phyloP scores from a whole-genome alignment of 2,797 vertebrate genomes.

The Pelochelys cantorii region DNA sequence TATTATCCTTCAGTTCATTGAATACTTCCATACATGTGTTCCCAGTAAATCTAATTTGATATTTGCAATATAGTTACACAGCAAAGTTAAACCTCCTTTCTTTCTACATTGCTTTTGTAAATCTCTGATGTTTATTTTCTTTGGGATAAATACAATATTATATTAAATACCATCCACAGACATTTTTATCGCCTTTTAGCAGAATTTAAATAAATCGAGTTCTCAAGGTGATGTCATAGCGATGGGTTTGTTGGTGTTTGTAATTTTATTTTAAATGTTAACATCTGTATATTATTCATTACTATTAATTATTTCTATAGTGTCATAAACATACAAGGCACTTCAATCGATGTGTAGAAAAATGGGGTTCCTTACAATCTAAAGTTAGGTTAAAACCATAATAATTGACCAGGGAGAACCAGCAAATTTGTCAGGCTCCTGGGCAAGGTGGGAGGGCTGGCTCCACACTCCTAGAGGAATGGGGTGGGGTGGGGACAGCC shows the following conservation, averaged over 20 bases:
- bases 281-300: slow-evolving; percentile 31
- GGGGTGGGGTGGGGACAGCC: too few species aligned
- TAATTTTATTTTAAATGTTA: slow-evolving; percentile 34
- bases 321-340: not conserved
- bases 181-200: slow-evolving; percentile 26
- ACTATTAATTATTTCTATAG: slow-evolving; percentile 32
- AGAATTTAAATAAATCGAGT: slow-evolving; percentile 9
- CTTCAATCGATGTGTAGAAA: not conserved
- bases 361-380: not conserved
- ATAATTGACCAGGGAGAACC: not conserved
- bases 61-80: not conserved
- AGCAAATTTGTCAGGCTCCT: too few species aligned
- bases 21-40: not conserved
- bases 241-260: slow-evolving; percentile 35
- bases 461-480: too few species aligned
- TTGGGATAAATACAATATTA: slow-evolving; percentile 8
- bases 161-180: not conserved
- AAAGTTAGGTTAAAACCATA: not conserved
- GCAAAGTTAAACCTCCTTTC: not conserved
- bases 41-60: not conserved
- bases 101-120: not conserved
- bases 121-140: not conserved
- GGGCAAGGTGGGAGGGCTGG: too few species aligned
- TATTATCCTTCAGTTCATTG: accelerated
- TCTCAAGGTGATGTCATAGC: slow-evolving; percentile 15